Base-by-base conservation (phyloP, 2,888 invertebrate genomes). In the Ferrisia virgata region DNA sequence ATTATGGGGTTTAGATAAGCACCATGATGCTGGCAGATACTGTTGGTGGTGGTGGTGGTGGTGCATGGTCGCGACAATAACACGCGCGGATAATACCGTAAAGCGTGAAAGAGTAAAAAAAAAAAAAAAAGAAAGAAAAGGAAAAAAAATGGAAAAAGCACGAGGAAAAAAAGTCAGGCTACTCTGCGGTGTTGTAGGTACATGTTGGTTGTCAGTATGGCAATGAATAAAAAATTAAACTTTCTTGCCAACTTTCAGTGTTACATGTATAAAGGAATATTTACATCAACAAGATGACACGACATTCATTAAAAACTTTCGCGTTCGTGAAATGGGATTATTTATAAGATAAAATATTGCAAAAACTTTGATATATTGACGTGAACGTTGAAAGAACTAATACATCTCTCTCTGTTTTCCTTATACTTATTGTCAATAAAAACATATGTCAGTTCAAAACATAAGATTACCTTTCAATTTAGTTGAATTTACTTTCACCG, bases 281-380 rank as follows among this genome's bases (percentile, higher is more conserved):
- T 64, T 72, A 72, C 72, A 33, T 72, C 72, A 18, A 25, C 72
- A 33, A 33, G 33, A 72, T 72, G 72, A 72, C 72, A 72, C 25
- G 64, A 72, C 72, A 72, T 72, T 72, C 33, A 72, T 72, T 72
- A 72, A 72, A 72, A 72, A 72, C 33, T 72, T 72, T 47, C n/a
- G 8, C 72, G 33, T 33, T 18, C n/a, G 72, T 33, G 72, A 72
- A 72, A 72, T 33, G 33, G 33, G 36, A 33, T 72, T 72, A 31
- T 72, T 72, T 36, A 72, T 33, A 33, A 33, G 72, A 72, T 72
- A 33, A 72, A 72, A 33, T 72, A 72, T 72, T 15, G 31, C 72
- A 72, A 72, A 72, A 72, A 72, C 33, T 72, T 72, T 33, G 72
- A 72, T 72, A 72, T 72, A 72, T 72, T 72, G 72, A 33, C 72